Conservation (phyloP, 2,113 vertebrate species). For the Rhipidura dahli region DNA sequence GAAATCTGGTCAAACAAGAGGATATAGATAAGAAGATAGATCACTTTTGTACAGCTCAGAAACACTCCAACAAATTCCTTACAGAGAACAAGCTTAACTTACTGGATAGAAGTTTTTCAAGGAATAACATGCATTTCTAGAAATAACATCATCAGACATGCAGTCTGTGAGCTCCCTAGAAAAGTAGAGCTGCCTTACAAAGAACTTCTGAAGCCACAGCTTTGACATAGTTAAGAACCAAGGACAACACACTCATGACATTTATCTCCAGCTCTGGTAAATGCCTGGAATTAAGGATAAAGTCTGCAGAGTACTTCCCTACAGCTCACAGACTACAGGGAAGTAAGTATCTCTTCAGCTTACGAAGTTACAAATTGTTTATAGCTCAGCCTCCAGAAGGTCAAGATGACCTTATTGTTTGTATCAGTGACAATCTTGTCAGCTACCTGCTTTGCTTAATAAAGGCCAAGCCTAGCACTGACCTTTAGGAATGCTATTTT, state of each 20-base stretch:
- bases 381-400: background rate
- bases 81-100: background rate
- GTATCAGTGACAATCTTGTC: background rate
- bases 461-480: background rate
- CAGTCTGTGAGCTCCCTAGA: background rate
- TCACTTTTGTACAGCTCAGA: background rate
- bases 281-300: background rate
- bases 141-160: background rate
- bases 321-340: background rate
- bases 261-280: background rate
- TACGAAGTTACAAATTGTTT: background rate
- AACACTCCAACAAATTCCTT: background rate
- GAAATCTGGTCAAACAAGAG: background rate
- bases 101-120: background rate
- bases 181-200: background rate
- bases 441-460: background rate
- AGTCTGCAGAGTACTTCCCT: background rate
- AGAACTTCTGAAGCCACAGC: background rate
- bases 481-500: background rate
- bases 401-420: background rate
- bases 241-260: background rate
- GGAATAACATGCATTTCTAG: background rate
- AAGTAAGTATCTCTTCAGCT: background rate
- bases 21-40: background rate
- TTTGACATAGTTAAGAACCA: background rate